Evolutionary conservation across 2,797 vertebrate genomes (phyloP).

Genomic region (Meriones psammophilus): DNA sequence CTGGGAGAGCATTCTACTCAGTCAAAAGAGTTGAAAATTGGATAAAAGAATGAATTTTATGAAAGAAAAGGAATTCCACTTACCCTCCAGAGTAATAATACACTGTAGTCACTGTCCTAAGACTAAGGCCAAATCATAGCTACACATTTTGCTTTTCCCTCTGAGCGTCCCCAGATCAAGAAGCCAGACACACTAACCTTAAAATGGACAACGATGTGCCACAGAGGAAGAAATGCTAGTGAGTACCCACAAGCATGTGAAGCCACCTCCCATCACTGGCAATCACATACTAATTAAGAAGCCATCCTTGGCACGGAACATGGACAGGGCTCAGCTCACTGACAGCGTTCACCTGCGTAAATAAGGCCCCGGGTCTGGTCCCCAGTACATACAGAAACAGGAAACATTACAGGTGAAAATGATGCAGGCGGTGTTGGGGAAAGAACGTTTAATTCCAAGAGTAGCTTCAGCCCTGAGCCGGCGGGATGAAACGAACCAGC

Average conservation of each 20-base stretch:
- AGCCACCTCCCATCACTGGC: neutral
- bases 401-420: neutral
- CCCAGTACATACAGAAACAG: too few species aligned
- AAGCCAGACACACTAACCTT: neutral
- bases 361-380: neutral
- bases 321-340: neutral
- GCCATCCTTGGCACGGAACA: neutral
- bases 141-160: neutral
- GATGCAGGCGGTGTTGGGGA: neutral
- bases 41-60: conserved; percentile 2
- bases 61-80: conserved; percentile 17
- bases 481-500: neutral
- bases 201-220: neutral
- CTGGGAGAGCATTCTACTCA: neutral
- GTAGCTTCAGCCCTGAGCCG: neutral
- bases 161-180: neutral
- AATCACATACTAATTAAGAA: conserved; percentile 25
- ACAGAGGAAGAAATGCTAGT: conserved; percentile 1
- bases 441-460: conserved; percentile 3
- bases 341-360: too few species aligned
- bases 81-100: neutral
- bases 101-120: neutral
- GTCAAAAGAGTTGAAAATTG: neutral
- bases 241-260: neutral
- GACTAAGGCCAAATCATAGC: neutral